Evolutionary conservation across 2,888 invertebrate genomes (phyloP), one percentile per base, ranked within the genome.

Genomic region (Caradrina kadenii): DNA sequence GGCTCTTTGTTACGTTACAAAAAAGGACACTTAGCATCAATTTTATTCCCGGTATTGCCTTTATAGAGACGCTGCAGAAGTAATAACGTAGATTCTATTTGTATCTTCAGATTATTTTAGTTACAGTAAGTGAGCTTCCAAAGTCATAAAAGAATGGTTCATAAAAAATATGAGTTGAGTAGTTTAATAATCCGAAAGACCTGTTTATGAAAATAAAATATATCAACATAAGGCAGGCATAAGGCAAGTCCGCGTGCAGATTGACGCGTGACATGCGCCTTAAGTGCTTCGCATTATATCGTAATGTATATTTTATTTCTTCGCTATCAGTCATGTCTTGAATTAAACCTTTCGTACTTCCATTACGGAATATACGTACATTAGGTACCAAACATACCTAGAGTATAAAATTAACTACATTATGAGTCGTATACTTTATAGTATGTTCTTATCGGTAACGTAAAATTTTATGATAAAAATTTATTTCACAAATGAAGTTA

Each of bases 1-100:
- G 88, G 90, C 87, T 92, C 90, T 93, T 92, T 93, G 92, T 93
- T 90, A 92, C 90, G 88, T 90, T 89, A 89, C 90, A 90, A 91
- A 90, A 91, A 89, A 88, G 87, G 89, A 91, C 90, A 89, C 90
- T 93, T 91, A 91, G 87, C 90, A 90, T 91, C 90, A 90, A 91
- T 91, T 92, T 87, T 89, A 84, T 87, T 89, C 79, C 85, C 79
- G 77, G 85, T 87, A 89, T 90, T 87, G 86, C 85, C 86, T 87
- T 89, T 82, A 73, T 65, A 80, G 81, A 76, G 74, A 73, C 56
- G 53, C 63, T 76, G 69, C 66, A 72, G 68, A 69, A 74, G 68
- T 73, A 67, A 79, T 83, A 79, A 56, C 26, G 69, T 48, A 22
- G 19, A 58, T 61, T 74, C 60, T 49, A 64, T 73, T 73, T 71